Base-by-base conservation (phyloP, 1,140 invertebrate genomes). In the Eufriesea mexicana region DNA sequence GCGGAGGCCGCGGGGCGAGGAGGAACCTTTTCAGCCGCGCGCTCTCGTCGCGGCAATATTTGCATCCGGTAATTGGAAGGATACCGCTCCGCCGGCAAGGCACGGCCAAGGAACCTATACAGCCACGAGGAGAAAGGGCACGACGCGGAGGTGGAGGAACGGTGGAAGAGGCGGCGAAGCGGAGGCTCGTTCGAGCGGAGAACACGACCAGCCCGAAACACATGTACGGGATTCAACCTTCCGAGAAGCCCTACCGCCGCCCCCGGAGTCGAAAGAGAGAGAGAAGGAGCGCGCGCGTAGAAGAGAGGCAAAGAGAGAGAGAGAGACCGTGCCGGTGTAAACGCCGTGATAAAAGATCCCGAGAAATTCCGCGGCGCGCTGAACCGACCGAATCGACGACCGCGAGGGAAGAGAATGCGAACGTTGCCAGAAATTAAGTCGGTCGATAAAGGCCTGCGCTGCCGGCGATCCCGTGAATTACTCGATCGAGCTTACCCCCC, bases 61-160 rank as follows among this genome's bases (percentile, higher is more conserved):
- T 89, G 85, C 87, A 89, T 89, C 79, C 75, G 83, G 83, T 87
- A 87, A 89, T 87, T 89, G 87, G 87, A 86, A 76, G 81, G 83
- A 89, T 87, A 87, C 77, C 59, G 72, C 45, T 42, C 35, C 35
- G 20, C 23, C 35, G 42, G 66, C 42, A 67, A 20, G 20, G 35
- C 42, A 67, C 35, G 20, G 35, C 12, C 20, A 45, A 55, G 51
- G 54, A 57, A 45, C 12, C 28, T n/a, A 47, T 18, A 35, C 47
- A 67, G 42, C 57, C 6, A 4, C 2, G 25, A 45, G 49, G 47
- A 18, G 25, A 45, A 28, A 35, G 49, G 28, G 14, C 51, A 54
- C 2, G 47, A n/a, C 35, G 35, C 35, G 51, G 76, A 80, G 70
- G 23, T 66, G 61, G 77, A 42, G 66, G 74, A 75, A 35, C 42